Percentiles rank a stretch among this genome's conserved stretches.
Evolutionary conservation across 2,888 invertebrate genomes (phyloP).

Genomic region (Sclerodermus sp.): DNA sequence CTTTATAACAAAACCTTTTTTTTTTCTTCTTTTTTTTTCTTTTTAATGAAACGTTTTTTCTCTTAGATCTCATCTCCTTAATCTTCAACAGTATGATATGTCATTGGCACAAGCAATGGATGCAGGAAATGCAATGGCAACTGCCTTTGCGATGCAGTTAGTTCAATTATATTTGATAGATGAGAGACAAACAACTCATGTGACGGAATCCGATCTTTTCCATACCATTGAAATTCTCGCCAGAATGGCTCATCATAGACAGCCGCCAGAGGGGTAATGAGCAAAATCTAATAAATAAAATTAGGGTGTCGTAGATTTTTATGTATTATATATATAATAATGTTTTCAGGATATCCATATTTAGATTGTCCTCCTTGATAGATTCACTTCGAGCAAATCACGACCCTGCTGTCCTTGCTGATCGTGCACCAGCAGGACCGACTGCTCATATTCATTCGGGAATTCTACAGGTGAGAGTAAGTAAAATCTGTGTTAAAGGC

Average conservation of each 20-base stretch:
- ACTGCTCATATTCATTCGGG: conserved; percentile 92
- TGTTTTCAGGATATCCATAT: conserved; percentile 44
- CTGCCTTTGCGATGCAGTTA: conserved; percentile 88
- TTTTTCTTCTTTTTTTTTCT: too few relatives aligned
- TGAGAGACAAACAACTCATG: conserved; percentile 75
- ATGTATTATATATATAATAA: conserved; percentile 5
- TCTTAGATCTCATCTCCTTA: conserved; percentile 61
- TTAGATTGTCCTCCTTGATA: conserved; percentile 71
- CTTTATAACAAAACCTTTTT: too few relatives aligned
- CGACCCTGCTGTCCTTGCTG: conserved; percentile 74
- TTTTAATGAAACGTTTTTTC: too few relatives aligned
- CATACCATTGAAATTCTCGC: conserved; percentile 85
- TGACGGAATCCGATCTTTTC: conserved; percentile 82
- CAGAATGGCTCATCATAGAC: conserved; percentile 74
- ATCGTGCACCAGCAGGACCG: conserved; percentile 77
- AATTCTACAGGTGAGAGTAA: conserved; percentile 79
- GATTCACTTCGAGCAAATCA: conserved; percentile 78
- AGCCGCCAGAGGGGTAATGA: conserved; percentile 77
- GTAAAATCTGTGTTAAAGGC: conserved; percentile 37
- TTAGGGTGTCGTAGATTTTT: not conserved
- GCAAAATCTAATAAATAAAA: too few relatives aligned
- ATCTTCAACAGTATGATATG: conserved; percentile 72
- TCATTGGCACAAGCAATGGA: conserved; percentile 86
- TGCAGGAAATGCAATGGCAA: conserved; percentile 78
- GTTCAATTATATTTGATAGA: conserved; percentile 85